Conservation (phyloP, 2,113 vertebrate genomes). For the Stercorarius parasiticus region DNA sequence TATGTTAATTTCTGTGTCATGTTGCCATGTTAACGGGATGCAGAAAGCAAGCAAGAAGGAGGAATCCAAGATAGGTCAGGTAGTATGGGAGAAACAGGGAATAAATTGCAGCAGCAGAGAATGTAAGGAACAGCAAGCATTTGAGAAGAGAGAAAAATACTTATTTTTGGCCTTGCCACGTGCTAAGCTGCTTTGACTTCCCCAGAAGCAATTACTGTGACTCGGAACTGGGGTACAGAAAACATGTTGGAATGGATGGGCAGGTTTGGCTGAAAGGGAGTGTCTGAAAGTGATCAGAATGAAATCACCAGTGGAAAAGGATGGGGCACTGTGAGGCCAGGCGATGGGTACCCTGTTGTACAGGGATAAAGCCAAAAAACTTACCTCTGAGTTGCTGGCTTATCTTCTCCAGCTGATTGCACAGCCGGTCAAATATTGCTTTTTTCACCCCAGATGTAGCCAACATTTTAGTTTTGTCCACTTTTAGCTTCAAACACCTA, state of each 20-base stretch:
- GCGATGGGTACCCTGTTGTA: neutral
- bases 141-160: neutral
- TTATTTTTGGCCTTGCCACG: neutral
- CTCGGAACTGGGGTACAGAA: neutral
- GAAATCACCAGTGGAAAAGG: neutral
- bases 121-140: neutral
- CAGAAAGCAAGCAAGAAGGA: neutral
- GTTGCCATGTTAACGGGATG: neutral
- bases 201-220: neutral
- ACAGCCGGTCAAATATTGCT: slow-evolving; percentile 82
- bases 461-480: slow-evolving; percentile 82
- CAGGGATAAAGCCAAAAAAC: slow-evolving; percentile 38
- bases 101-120: neutral
- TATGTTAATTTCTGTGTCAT: neutral
- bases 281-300: neutral
- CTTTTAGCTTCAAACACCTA: slow-evolving; percentile 85
- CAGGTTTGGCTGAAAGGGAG: neutral
- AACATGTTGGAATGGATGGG: neutral
- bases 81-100: neutral
- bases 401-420: slow-evolving; percentile 78
- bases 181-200: neutral
- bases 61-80: neutral
- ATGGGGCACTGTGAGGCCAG: neutral
- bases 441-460: slow-evolving; percentile 81
- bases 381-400: slow-evolving; percentile 77